Evolutionary conservation across 2,888 invertebrate species (phyloP).

Genomic region (Chromoteleia sp.): DNA sequence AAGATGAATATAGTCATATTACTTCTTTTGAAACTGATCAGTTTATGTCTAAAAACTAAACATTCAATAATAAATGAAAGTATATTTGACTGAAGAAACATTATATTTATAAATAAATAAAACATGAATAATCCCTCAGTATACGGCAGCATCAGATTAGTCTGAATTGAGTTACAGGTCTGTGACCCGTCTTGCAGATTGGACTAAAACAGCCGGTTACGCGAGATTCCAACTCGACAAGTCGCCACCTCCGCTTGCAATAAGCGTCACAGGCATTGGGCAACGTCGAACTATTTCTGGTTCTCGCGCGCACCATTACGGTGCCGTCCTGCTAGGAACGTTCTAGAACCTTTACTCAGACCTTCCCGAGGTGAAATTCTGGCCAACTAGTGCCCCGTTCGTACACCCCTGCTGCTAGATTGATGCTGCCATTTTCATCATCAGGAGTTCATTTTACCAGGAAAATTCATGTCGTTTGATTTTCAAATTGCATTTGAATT

Average conservation of each 20-base stretch:
- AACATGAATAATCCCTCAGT: conserved; percentile 78
- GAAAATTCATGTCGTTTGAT: neutral
- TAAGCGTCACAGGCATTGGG: conserved; percentile 86
- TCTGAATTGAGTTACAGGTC: conserved; percentile 93
- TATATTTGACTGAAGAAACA: too few species aligned
- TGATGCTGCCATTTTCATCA: conserved; percentile 87
- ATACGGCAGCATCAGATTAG: conserved; percentile 90
- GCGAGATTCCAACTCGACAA: conserved; percentile 89
- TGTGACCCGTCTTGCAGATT: conserved; percentile 89
- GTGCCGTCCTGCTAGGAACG: conserved; percentile 90
- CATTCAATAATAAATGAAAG: too few species aligned
- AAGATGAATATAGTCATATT: too few species aligned
- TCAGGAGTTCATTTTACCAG: conserved; percentile 73
- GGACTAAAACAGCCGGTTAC: conserved; percentile 90
- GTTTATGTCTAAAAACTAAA: too few species aligned
- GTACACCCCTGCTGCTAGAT: conserved; percentile 92
- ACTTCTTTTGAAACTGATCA: too few species aligned
- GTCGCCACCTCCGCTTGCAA: conserved; percentile 85
- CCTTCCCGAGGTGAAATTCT: conserved; percentile 89
- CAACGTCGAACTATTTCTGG: conserved; percentile 89
- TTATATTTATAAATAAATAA: too few species aligned
- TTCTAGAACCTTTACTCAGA: conserved; percentile 90
- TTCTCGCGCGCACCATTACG: conserved; percentile 89
- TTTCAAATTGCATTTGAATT: conserved; percentile 65
- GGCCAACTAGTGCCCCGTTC: conserved; percentile 87